Percentiles rank a stretch among this genome's conserved stretches.
These are phyloP conservation scores for Bombyx mandarina DNA, from an alignment of 1,140 invertebrate genomes.

Conservation along the genomic window DNA sequence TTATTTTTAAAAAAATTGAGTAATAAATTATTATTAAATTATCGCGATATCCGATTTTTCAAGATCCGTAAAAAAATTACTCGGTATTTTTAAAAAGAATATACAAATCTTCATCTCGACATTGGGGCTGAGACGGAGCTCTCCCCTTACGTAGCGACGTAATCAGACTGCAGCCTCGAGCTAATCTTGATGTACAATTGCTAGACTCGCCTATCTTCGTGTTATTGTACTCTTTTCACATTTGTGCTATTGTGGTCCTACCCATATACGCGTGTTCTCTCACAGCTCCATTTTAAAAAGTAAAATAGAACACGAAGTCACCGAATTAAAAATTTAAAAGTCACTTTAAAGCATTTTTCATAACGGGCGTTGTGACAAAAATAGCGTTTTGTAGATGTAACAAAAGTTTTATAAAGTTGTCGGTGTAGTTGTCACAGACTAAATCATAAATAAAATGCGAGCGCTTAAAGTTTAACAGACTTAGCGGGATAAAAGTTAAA, in stretches of 20 bases:
- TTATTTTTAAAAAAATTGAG: constrained; percentile 7
- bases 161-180: constrained; percentile 58
- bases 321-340: constrained; percentile 3
- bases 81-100: constrained; percentile 24
- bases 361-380: constrained; percentile 23
- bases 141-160: constrained; percentile 44
- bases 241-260: constrained; percentile 26
- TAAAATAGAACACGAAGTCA: too few relatives aligned
- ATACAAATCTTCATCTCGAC: constrained; percentile 40
- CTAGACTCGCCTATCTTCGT: constrained; percentile 34
- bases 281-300: not conserved
- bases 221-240: constrained; percentile 44
- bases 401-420: constrained; percentile 28
- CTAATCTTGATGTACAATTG: constrained; percentile 58
- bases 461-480: constrained; percentile 56
- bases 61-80: constrained; percentile 5
- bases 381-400: constrained; percentile 21
- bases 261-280: constrained; percentile 5
- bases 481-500: constrained; percentile 63
- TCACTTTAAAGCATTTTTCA: constrained; percentile 11
- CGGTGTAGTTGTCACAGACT: constrained; percentile 36
- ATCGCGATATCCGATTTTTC: constrained; percentile 9
- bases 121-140: constrained; percentile 33
- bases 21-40: constrained; percentile 14
- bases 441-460: constrained; percentile 58